Evolutionary conservation across 1,140 invertebrate species (phyloP), one percentile per base, ranked within the genome.

Genomic region (Andricus grossulariae): DNA sequence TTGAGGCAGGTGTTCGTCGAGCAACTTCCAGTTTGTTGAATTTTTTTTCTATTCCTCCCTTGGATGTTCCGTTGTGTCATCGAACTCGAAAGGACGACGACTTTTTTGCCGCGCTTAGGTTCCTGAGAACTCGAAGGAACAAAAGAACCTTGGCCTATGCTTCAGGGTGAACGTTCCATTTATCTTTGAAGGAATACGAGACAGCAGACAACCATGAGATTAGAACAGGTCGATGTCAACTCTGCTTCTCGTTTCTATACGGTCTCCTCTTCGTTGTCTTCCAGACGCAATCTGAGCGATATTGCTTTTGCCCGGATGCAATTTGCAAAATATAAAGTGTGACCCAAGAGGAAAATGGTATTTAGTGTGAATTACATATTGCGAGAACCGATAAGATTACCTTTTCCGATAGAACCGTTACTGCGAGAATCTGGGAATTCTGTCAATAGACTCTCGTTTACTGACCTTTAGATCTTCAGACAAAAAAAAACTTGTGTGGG

Each of bases 51-150:
- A 50, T 32, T 73, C 39, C 49, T 74, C 52, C 49, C 45, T 74
- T 60, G 60, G 71, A 39, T 0, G 55, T 49, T 57, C 49, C 25
- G 32, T 54, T 45, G 74, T 81, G 82, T 81, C 82, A 66, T 82
- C 75, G 79, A 84, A 82, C 83, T 76, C 76, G 54, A 84, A 82
- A 84, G 81, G 75, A 82, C 81, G 75, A 79, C 77, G 66, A 74
- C 76, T 80, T 82, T 79, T 60, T n/a, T 39, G 60, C 10, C 60
- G 60, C 60, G 60, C 25, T 66, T 66, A 66, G 60, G 25, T 66
- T 66, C 60, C 60, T 66, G 60, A 66, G 32, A 66, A 66, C 60
- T 45, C 60, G 5, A 11, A 66, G 60, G 60, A 66, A 66, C 60
- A 66, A 66, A 66, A 66, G 60, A 66, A 66, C 39, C 60, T 66